Conservation (phyloP, 2,113 vertebrate genomes). For the Alethe diademata region DNA sequence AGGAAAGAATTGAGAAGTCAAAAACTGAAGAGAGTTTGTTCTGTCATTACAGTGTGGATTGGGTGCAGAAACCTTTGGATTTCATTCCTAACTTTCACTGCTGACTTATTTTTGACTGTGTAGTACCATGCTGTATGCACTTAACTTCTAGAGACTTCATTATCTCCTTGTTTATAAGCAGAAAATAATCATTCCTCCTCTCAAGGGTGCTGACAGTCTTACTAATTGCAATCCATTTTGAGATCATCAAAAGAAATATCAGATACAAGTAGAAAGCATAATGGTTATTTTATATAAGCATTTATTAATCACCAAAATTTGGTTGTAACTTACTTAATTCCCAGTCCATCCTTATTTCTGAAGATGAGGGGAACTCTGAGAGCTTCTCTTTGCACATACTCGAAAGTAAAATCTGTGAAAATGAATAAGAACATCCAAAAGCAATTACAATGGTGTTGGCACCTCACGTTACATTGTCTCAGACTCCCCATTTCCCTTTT, state of each 20-base stretch:
- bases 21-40: neutral
- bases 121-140: neutral
- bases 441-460: conserved; percentile 1
- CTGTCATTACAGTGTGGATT: neutral
- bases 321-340: conserved; percentile 88
- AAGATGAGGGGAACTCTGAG: conserved; percentile 91
- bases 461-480: neutral
- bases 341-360: conserved; percentile 90
- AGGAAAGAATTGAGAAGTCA: neutral
- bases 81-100: neutral
- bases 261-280: neutral
- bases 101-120: neutral
- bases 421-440: conserved; percentile 23
- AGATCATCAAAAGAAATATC: conserved; percentile 29
- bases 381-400: conserved; percentile 94
- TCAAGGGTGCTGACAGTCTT: neutral
- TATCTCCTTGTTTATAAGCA: conserved; percentile 13
- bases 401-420: conserved; percentile 93
- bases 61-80: neutral
- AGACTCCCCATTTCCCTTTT: neutral
- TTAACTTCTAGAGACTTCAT: conserved; percentile 17
- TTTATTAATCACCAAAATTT: conserved; percentile 24
- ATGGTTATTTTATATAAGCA: conserved; percentile 42
- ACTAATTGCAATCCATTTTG: neutral
- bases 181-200: conserved; percentile 18